Evolutionary conservation across 2,113 vertebrate genomes (phyloP).

Genomic region (Prinia subflava): DNA sequence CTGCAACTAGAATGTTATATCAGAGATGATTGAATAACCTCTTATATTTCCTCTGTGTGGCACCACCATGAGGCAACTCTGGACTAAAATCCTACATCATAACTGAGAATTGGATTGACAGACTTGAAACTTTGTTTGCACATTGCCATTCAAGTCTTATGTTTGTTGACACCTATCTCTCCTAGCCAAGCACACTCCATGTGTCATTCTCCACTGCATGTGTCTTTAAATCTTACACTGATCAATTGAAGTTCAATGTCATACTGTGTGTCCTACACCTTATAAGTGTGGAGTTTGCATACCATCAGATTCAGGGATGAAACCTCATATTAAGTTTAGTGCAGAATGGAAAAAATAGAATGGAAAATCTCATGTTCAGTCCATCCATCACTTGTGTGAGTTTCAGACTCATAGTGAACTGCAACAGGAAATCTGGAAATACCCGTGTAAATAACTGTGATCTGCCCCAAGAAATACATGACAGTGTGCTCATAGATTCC

Average conservation of each 20-base stretch:
- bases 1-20: neutral
- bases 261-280: neutral
- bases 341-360: neutral
- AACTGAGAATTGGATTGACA: neutral
- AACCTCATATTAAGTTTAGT: neutral
- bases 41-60: neutral
- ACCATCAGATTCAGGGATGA: neutral
- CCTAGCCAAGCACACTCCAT: neutral
- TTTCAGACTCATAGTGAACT: neutral
- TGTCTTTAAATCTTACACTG: neutral
- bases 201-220: neutral
- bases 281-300: neutral
- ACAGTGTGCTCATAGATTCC: neutral
- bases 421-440: neutral
- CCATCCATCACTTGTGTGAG: neutral
- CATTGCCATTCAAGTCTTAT: neutral
- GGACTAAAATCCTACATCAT: neutral
- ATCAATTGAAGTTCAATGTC: neutral
- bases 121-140: neutral
- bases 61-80: neutral
- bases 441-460: neutral
- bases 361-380: neutral
- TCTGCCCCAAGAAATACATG: neutral
- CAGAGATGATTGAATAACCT: neutral
- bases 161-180: neutral